These are phyloP conservation scores for Lysandra coridon DNA, from an alignment of 2,888 invertebrate species.

Conservation along the genomic window DNA sequence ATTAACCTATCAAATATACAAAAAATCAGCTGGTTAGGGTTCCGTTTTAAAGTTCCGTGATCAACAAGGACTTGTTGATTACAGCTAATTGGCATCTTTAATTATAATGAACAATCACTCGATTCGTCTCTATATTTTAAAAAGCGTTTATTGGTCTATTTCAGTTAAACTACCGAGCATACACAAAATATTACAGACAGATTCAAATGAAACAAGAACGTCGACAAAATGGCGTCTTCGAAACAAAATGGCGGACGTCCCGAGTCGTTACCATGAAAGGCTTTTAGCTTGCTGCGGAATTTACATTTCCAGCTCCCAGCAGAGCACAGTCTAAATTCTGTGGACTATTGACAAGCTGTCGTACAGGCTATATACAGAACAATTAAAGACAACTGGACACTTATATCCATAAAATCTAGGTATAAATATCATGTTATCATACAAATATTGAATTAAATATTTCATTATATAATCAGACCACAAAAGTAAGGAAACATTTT, in stretches of 20 bases:
- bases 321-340: not conserved
- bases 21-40: too few relatives aligned
- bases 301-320: not conserved
- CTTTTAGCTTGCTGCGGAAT: not conserved
- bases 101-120: too few relatives aligned
- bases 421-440: too few relatives aligned
- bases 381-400: not conserved
- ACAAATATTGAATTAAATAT: too few relatives aligned
- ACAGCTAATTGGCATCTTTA: too few relatives aligned
- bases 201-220: not conserved
- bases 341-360: not conserved
- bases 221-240: not conserved
- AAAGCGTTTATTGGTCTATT: not conserved
- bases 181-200: not conserved
- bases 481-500: too few relatives aligned
- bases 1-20: too few relatives aligned
- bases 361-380: not conserved
- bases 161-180: too few relatives aligned
- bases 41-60: too few relatives aligned
- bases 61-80: too few relatives aligned
- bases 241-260: slow-evolving; percentile 14
- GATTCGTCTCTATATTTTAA: not conserved
- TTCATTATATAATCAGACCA: too few relatives aligned
- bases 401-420: too few relatives aligned
- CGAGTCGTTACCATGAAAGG: not conserved